A percentile compares a stretch with the other conserved stretches of the same genome.
Conservation (phyloP, 1,140 invertebrate genomes). For the Diploscapter pachys region DNA sequence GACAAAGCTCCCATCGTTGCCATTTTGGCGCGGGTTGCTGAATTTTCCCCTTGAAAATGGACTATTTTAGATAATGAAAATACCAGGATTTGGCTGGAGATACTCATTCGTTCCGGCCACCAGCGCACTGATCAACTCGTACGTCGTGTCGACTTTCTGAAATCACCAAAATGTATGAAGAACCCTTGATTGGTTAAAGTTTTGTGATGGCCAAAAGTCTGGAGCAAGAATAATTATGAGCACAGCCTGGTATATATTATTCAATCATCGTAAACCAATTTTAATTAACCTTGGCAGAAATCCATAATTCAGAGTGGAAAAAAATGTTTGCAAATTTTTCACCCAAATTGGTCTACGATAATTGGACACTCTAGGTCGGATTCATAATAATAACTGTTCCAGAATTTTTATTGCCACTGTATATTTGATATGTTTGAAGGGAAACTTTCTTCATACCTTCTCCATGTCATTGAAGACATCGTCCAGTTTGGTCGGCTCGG, state of each 20-base stretch:
- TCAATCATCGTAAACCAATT: too few relatives aligned
- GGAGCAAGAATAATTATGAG: too few relatives aligned
- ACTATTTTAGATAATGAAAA: background rate
- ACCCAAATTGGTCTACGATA: background rate
- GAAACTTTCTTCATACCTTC: slow-evolving; percentile 61
- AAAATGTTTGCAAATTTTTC: background rate
- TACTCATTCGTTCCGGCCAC: slow-evolving; percentile 81
- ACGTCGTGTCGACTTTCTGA: slow-evolving; percentile 53
- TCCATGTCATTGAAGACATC: slow-evolving; percentile 99
- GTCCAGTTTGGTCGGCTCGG: slow-evolving; percentile 97
- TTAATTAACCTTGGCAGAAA: background rate
- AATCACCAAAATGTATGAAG: background rate
- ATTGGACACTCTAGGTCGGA: background rate
- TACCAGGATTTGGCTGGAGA: slow-evolving; percentile 88
- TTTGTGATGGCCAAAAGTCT: too few relatives aligned
- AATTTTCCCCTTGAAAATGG: background rate
- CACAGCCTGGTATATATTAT: too few relatives aligned
- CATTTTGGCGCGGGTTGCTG: slow-evolving; percentile 82
- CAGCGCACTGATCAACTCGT: slow-evolving; percentile 51
- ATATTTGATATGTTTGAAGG: background rate
- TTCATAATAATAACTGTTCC: background rate
- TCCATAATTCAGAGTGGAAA: background rate
- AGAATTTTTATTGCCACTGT: background rate
- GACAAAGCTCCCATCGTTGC: slow-evolving; percentile 68
- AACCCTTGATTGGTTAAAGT: too few relatives aligned